phyloP scores from a whole-genome alignment of 23 tunicate genomes.

The Phallusia fumigata region DNA sequence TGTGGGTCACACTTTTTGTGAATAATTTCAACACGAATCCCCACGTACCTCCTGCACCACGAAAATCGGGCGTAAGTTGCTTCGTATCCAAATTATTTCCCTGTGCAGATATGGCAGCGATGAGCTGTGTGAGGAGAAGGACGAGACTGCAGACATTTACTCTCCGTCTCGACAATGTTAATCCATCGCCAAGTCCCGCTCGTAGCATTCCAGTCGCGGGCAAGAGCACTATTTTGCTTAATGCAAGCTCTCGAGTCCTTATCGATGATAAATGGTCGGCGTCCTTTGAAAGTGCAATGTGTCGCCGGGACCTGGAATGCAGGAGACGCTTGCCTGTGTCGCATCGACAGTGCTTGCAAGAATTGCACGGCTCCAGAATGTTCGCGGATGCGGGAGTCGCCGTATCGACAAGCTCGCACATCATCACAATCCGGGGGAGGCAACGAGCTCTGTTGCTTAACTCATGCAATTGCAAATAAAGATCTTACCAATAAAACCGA shows the following conservation, averaged over 20 bases:
- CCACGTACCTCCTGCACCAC: neutral
- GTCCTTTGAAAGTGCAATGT: neutral
- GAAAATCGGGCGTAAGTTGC: constrained; percentile 5
- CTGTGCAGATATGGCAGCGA: neutral
- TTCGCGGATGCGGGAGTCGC: constrained; percentile 9
- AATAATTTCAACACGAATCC: too few species aligned
- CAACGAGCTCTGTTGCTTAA: neutral
- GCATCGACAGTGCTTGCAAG: neutral
- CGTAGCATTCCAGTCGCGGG: neutral
- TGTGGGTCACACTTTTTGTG: too few species aligned
- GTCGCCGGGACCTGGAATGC: neutral
- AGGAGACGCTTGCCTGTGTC: neutral
- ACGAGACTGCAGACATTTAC: neutral
- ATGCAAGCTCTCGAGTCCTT: neutral
- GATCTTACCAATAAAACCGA: neutral
- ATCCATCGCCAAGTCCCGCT: neutral
- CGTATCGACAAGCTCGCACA: neutral
- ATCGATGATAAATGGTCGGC: neutral
- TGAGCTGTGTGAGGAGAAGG: neutral
- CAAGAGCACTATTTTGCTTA: neutral
- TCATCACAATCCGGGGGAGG: neutral
- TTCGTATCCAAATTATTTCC: neutral
- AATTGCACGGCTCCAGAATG: neutral
- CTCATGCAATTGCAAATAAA: neutral
- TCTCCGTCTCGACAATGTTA: neutral